Base-by-base conservation (phyloP, 2,113 vertebrate genomes). In the Piprites chloris region DNA sequence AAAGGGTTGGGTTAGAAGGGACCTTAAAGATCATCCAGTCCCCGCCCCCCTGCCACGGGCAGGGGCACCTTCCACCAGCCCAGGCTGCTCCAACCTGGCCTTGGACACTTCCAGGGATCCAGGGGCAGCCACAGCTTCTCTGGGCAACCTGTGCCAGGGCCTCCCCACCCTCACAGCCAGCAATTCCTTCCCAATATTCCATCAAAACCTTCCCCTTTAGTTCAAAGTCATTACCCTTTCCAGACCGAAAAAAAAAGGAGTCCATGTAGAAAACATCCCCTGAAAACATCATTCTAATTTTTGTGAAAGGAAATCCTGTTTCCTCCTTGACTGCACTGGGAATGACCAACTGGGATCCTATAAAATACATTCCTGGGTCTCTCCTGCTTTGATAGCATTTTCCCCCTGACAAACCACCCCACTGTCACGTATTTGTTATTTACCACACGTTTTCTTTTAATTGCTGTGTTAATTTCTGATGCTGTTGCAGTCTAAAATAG, bases 11-110 rank as follows among this genome's bases (percentile, higher is more conserved):
- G 14, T 4, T 7, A 41, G 49, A 6, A 47, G 16, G 14, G 24
- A 35, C 6, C 11, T 8, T 0, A 73, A 1, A 42, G 1, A 17
- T 6, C 74, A 1, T 0, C 39, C 22, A 14, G 5, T 2, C 0
- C 27, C 27, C 72, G 37, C 5, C 46, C 46, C 35, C 35, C 63
- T 2, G 4, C 46, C 65, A 23, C 6, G 55, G 37, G 46, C 55
- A 69, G 47, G 30, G 75, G 49, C 75, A 41, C 5, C 28, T 87
- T 7, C 35, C 67, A 56, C 24, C 22, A 23, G 12, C 28, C 55
- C 63, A 69, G 63, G 44, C 0, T 3, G 68, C 8, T 44, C 58
- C 56, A 3, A 37, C 59, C 86, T 73, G 67, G 49, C 50, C 58
- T 22, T 3, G 85, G 67, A 1, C 66, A 80, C 35, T 80, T 7